Base-by-base conservation (phyloP, 2,888 invertebrate genomes). In the Phortica okadai region DNA sequence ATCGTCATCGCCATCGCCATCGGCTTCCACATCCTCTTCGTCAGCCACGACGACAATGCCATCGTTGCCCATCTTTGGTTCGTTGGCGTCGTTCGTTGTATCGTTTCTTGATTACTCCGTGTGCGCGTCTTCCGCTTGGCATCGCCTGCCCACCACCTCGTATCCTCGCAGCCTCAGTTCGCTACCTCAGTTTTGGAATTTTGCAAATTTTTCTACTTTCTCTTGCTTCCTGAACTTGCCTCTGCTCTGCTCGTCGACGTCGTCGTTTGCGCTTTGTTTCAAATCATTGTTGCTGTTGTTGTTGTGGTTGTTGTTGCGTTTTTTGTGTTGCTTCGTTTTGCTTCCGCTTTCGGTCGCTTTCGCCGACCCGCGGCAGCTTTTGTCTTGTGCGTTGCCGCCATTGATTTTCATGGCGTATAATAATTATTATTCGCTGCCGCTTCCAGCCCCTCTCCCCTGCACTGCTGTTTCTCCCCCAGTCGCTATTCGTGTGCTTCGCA, bases 401-500 rank as follows among this genome's bases (percentile, higher is more conserved):
- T 84, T 83, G 83, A 83, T 84, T 85, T 86, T 82, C 82, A 76
- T 80, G 79, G 78, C 80, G 81, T 79, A 77, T 80, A 80, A 84
- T 84, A 84, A 83, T 83, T 82, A 84, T 81, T 75, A 78, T 74
- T 79, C 75, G 78, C 74, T 16, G 56, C 42, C 42, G 14, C 21
- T 72, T 75, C 42, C 45, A 73, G 25, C 16, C 54, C 5, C 33
- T 64, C 4, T 0, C 64, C 11, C 33, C 21, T 62, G 6, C 11
- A 21, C 21, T 11, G 5, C 10, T 10, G 5, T 10, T 25, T 56
- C 33, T 16, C 14, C 11, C 14, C n/a, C 45, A 6, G 56, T 58
- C 56, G 45, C 45, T 73, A 10, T 58, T 73, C 11, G 8, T 56
- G 7, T 8, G 16, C 14, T 10, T 5, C 8, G 5, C 10, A 14